phyloP scores from a whole-genome alignment of 2,113 vertebrate species.

The Ptyas mucosa region DNA sequence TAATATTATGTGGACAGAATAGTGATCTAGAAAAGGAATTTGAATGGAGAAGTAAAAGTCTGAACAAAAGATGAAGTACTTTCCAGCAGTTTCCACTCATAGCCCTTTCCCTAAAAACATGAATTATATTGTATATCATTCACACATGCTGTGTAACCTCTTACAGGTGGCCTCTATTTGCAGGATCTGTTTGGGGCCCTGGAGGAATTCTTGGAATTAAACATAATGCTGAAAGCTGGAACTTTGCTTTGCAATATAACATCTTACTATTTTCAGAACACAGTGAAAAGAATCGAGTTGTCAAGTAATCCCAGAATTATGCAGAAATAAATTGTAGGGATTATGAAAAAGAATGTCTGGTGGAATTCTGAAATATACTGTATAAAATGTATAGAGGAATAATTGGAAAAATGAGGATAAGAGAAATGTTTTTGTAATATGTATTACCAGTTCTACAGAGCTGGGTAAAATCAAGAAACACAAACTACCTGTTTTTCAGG shows the following conservation, averaged over 20 bases:
- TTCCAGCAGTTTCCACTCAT: too few species aligned
- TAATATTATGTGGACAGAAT: too few species aligned
- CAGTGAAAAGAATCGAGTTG: background rate
- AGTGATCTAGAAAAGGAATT: too few species aligned
- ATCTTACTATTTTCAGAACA: background rate
- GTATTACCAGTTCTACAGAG: background rate
- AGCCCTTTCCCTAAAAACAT: too few species aligned
- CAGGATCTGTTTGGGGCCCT: background rate
- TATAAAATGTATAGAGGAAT: background rate
- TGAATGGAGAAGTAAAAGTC: too few species aligned
- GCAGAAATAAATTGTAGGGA: background rate
- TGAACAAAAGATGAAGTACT: too few species aligned
- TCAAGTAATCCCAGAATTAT: background rate
- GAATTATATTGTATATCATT: background rate
- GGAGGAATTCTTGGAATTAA: background rate
- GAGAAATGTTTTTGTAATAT: background rate
- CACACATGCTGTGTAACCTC: background rate
- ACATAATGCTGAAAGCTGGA: background rate
- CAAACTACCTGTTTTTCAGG: background rate
- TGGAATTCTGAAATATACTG: background rate
- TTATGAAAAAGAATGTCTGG: background rate
- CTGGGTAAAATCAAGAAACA: background rate
- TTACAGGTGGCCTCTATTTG: background rate
- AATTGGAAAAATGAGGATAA: background rate
- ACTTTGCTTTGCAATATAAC: too few species aligned